These are phyloP conservation scores for Ridgeia piscesae DNA, from an alignment of 1,140 invertebrate genomes.

Conservation along the genomic window DNA sequence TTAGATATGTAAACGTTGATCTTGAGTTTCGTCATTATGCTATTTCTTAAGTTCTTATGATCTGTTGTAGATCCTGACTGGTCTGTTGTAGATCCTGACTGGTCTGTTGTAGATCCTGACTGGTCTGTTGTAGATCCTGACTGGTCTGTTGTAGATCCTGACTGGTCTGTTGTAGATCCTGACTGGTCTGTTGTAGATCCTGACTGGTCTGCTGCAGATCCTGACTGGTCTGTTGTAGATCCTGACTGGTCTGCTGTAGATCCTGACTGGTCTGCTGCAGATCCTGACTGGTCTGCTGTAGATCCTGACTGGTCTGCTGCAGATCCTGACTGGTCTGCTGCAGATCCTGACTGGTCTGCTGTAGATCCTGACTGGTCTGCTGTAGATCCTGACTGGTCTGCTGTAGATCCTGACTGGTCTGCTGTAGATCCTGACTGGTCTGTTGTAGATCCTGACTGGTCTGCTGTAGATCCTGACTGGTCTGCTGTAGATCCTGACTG, in stretches of 20 bases:
- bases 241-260: conserved; percentile 48
- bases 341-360: no score
- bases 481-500: conserved; percentile 50
- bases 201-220: conserved; percentile 49
- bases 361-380: conserved; percentile 51
- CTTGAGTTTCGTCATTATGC: no score
- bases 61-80: no score
- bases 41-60: no score
- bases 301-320: conserved; percentile 49
- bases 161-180: conserved; percentile 51
- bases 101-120: conserved; percentile 51
- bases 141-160: conserved; percentile 51
- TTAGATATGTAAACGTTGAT: not conserved
- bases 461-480: conserved; percentile 51
- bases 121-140: conserved; percentile 51
- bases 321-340: conserved; percentile 53
- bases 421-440: no score
- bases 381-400: conserved; percentile 51
- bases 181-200: conserved; percentile 48
- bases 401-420: conserved; percentile 51
- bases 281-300: no score
- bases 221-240: conserved; percentile 52
- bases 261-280: conserved; percentile 50
- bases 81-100: conserved; percentile 45
- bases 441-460: conserved; percentile 48